Percentiles rank a stretch among this genome's conserved stretches.
Conservation (phyloP, 2,797 vertebrate genomes). For the Rhynchotus rufescens region DNA sequence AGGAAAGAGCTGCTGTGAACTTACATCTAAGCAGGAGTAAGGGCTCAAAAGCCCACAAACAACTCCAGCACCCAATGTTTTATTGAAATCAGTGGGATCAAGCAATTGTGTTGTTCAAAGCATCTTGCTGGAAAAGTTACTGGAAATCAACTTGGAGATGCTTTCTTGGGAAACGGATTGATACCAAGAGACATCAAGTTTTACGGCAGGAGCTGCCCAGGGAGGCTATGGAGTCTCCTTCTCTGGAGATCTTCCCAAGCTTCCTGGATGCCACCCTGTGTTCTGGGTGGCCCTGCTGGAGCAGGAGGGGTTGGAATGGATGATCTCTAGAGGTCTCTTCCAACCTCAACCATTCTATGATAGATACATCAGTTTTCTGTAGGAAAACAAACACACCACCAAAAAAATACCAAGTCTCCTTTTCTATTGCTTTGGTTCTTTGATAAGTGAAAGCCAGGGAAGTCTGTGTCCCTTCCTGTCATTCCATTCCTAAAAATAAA, state of each 20-base stretch:
- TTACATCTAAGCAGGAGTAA: neutral
- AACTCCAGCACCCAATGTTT: neutral
- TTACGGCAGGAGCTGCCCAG: too few relatives aligned
- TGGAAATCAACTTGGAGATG: rapidly evolving
- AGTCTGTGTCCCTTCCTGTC: neutral
- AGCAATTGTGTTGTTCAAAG: neutral
- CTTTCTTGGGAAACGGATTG: neutral
- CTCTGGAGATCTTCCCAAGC: too few relatives aligned
- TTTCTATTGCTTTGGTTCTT: neutral
- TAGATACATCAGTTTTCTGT: too few relatives aligned
- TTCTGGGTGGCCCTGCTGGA: too few relatives aligned
- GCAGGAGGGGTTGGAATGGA: too few relatives aligned
- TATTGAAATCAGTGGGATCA: neutral
- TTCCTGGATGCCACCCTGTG: too few relatives aligned
- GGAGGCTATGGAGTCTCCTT: too few relatives aligned
- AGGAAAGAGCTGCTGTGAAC: neutral
- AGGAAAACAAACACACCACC: too few relatives aligned
- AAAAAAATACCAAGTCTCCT: neutral
- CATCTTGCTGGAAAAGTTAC: neutral
- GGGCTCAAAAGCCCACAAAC: slow-evolving; percentile 15
- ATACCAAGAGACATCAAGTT: neutral
- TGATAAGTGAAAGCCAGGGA: neutral
- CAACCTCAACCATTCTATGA: too few relatives aligned
- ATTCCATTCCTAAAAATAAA: slow-evolving; percentile 16
- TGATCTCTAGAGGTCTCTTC: too few relatives aligned